These are phyloP conservation scores for Peromyscus melanophrys DNA, from an alignment of 2,797 vertebrate genomes.

Conservation along the genomic window DNA sequence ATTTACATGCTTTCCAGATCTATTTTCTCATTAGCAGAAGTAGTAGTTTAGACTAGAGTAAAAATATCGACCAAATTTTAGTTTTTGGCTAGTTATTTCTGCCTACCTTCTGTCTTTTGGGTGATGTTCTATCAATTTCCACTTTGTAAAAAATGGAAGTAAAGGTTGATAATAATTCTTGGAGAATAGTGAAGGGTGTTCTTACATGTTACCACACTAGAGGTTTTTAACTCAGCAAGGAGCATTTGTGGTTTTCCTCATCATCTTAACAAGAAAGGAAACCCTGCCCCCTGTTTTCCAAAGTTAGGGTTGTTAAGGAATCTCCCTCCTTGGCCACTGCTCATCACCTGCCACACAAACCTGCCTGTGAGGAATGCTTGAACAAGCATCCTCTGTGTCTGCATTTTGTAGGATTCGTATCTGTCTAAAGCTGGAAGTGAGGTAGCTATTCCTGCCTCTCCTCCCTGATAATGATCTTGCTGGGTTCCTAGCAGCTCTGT, in stretches of 20 bases:
- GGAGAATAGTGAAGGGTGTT: background rate
- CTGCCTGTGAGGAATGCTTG: background rate
- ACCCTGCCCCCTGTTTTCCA: background rate
- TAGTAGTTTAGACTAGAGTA: background rate
- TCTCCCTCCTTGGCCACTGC: fast-evolving
- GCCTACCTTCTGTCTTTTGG: background rate
- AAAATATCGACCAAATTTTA: background rate
- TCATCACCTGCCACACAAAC: background rate
- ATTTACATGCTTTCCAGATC: background rate
- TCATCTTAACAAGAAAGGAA: background rate
- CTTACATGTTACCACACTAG: background rate
- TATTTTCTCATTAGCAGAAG: background rate
- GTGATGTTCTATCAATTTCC: background rate
- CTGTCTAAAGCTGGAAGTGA: slow-evolving; percentile 66
- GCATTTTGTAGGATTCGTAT: slow-evolving; percentile 52
- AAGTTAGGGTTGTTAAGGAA: background rate
- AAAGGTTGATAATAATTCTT: background rate
- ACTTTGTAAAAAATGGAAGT: background rate
- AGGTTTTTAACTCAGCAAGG: background rate
- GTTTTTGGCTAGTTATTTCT: background rate
- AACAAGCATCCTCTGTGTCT: slow-evolving; percentile 39
- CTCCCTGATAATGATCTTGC: background rate
- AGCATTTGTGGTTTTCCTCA: background rate
- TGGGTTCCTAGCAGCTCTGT: slow-evolving; percentile 10
- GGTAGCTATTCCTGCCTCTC: slow-evolving; percentile 34